Base-by-base conservation (phyloP, 2,797 vertebrate species). In the Pipistrellus kuhlii region DNA sequence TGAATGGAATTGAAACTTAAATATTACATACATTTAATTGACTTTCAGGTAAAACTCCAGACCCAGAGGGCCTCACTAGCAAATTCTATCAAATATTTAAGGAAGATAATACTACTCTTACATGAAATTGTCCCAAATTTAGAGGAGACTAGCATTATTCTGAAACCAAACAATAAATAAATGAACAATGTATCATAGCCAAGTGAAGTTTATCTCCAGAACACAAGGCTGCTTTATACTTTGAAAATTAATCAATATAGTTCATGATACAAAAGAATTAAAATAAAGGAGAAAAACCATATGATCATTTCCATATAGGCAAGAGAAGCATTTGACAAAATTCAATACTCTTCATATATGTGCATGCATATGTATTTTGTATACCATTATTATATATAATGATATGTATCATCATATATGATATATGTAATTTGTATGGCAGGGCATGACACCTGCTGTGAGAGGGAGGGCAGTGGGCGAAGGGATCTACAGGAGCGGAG, bases 231-330 rank as follows among this genome's bases (percentile, higher is more conserved):
- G 21, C 17, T 44, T 90, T 64, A 35, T 15, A 13, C 18, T 64
- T 85, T 94, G 87, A 77, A 80, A 90, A 53, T 77, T 83, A 46
- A 62, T 30, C 91, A 93, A 14, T 35, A 8, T 75, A 55, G 46
- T 82, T 57, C 38, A 57, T 38, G 68, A 35, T 38, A 57, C 7
- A 48, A 11, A 80, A 11, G 18, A 75, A 75, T 81, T 35, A 72
- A 21, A 68, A 62, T 62, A 51, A 92, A 62, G 13, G 41, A 57
- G 48, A 57, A 88, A 82, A 68, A 30, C 0, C 17, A 46, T 57
- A 55, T 86, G 27, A n/a, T 75, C 23, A 25, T 57, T 38, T 57
- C 30, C 82, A 4, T n/a, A 38, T 35, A 55, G 35, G 55, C 23
- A 77, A 64, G 71, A 35, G 17, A 64, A 71, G 21, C 32, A 59